Evolutionary conservation across 2,113 vertebrate genomes (phyloP).

Genomic region (Scartelaos histophorus): DNA sequence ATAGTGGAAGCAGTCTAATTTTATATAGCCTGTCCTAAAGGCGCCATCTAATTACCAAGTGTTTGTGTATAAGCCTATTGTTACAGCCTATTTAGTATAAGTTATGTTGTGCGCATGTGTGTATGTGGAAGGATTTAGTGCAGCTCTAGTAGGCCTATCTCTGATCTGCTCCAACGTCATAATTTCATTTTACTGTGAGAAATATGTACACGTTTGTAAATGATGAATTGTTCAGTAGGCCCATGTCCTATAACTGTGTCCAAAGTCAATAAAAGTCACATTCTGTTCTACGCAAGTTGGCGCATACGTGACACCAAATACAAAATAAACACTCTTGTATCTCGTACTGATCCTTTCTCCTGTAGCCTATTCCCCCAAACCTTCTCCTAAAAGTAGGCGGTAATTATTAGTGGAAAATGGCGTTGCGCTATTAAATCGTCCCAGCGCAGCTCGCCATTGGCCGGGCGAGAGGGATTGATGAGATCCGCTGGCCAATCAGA

Average conservation of each 20-base stretch:
- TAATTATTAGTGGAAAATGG: constrained; percentile 78
- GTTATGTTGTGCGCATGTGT: neutral
- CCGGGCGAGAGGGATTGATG: constrained; percentile 83
- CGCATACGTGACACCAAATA: constrained; percentile 35
- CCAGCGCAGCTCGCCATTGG: constrained; percentile 73
- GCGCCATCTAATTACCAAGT: neutral
- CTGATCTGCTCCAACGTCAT: neutral
- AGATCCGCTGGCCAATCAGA: constrained; percentile 82
- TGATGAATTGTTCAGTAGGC: neutral
- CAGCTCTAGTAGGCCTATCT: neutral
- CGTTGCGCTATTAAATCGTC: constrained; percentile 79
- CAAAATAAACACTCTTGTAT: constrained; percentile 31
- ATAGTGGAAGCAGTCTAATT: neutral
- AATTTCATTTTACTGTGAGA: neutral
- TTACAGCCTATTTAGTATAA: neutral
- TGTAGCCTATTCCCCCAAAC: constrained; percentile 43
- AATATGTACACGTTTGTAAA: neutral
- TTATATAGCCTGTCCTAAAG: neutral
- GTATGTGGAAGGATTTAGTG: neutral
- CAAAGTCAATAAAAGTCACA: neutral
- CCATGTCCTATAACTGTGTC: neutral
- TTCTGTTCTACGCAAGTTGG: constrained; percentile 7
- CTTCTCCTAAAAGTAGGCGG: constrained; percentile 78
- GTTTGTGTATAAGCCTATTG: neutral
- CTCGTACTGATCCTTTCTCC: constrained; percentile 40